Base-by-base conservation (phyloP, 2,888 invertebrate genomes). In the Argyra leucocephala region DNA sequence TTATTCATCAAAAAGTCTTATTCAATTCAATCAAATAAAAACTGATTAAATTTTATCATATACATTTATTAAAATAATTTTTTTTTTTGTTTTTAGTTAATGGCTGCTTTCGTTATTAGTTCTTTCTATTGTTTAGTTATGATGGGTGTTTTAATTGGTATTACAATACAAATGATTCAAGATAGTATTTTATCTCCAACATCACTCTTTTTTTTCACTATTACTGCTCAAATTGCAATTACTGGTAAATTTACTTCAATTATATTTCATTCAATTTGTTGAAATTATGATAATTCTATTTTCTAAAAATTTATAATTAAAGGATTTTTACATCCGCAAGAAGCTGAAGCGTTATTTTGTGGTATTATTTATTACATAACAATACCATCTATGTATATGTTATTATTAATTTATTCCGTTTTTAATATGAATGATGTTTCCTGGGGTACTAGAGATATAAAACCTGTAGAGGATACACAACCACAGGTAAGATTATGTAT, bases 311-410 rank as follows among this genome's bases (percentile, higher is more conserved):
- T 1, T 48, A 7, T 22, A 62, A 23, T 62, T 68, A 7, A 83
- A 63, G 88, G 85, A 0, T 73, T 88, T 0, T 75, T 94, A 60
- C 95, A 95, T 78, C 94, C 94, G 0, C 84, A 86, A 75, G 93
- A 93, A 79, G 82, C 88, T 64, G 77, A 81, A 61, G 93, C 92
- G 69, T 78, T 95, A n/a, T 76, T 88, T 57, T 89, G 87, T 72
- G 85, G 90, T 21, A 75, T 86, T 67, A 85, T 96, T 58, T 96
- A 96, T 77, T 91, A 91, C 76, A 86, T 96, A 62, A 91, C 94
- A 7, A 93, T 96, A 64, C 96, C 96, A 0, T 91, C 93, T 70
- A 96, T 96, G 90, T 96, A 96, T 78, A 87, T 96, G 84, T 81
- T 96, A 74, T 83, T 96, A 64, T 89, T 95, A 70, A 89, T 96